Base-by-base conservation (phyloP, 2,888 invertebrate genomes). In the Rhopalosiphum nymphaeae region DNA sequence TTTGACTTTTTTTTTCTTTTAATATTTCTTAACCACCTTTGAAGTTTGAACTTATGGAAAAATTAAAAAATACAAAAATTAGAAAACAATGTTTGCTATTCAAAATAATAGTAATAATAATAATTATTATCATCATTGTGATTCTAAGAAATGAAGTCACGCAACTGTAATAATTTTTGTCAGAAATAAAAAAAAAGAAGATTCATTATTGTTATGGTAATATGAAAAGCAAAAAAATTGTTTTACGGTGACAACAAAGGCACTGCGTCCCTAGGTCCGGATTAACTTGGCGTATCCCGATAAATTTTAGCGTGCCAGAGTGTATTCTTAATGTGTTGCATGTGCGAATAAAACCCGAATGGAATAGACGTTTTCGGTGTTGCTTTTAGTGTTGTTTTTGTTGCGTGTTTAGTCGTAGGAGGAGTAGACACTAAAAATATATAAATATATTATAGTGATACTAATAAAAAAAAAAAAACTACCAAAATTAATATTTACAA, bases 401-500 rank as follows among this genome's bases (percentile, higher is more conserved):
- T 29, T 29, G 67, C 92, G 86, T 42, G 42, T 53, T 78, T 53
- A 61, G 78, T 56, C 13, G 85, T 13, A 3, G 42, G 26, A 57
- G 57, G 57, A 86, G 44, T 36, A 78, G 78, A 78, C 44, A 78
- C 57, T 46, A 46, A 57, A 56, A 92, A 67, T 5, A 46, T 56
- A 42, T 36, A 4, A 57, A 89, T 11, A 90, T 89, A 89, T 56
- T 78, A 36, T 36, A 61, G n/a, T 91, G 25, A 86, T 86, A 87
- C 26, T 5, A 44, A 89, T 57, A 89, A 57, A 61, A 61, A 57
- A 88, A 87, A 88, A 78, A 92, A 49, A 57, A 86, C 49, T 49
- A 57, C 90, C 91, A 94, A 94, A 94, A 94, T 94, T 94, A 94
- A 94, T 94, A 94, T 94, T 94, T 91, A 67, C 94, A 53, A 90